These are phyloP conservation scores for Microcebus tavaratra DNA, from an alignment of 2,113 vertebrate species.

Conservation along the genomic window DNA sequence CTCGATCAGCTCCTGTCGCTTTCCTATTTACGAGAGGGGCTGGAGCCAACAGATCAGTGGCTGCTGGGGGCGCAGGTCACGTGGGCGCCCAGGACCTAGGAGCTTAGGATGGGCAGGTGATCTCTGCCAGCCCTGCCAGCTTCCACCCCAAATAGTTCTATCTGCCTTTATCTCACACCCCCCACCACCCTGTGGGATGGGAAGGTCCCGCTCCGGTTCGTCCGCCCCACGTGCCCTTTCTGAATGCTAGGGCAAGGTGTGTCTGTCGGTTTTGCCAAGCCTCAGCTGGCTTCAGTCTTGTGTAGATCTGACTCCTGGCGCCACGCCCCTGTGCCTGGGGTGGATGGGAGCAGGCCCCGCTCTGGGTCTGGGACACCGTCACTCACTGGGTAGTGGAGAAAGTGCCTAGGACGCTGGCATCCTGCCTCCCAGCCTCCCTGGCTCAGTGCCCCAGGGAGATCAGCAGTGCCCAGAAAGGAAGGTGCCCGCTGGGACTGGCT, in stretches of 20 bases:
- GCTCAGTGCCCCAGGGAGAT: background rate
- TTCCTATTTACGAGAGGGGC: slow-evolving; percentile 78
- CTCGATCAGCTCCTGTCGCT: slow-evolving; percentile 53
- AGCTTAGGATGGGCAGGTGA: background rate
- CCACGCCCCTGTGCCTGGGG: background rate
- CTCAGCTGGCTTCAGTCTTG: background rate
- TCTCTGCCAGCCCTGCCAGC: accelerated
- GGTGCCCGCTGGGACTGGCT: background rate
- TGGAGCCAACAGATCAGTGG: background rate
- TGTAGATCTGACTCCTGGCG: background rate
- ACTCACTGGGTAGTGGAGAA: background rate
- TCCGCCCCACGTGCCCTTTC: background rate
- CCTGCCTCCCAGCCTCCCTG: background rate
- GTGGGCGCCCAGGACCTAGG: background rate
- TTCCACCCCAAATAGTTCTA: background rate
- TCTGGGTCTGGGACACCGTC: background rate
- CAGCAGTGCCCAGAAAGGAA: background rate
- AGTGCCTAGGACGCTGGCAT: background rate
- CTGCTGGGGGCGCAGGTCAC: slow-evolving; percentile 53
- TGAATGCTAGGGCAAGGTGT: background rate
- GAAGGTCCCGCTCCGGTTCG: background rate
- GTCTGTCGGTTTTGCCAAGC: background rate
- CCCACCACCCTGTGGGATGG: background rate
- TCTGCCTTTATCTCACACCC: background rate
- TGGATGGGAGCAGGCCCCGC: background rate